phyloP scores from a whole-genome alignment of 2,888 invertebrate species.

The Heliconius charithonia region DNA sequence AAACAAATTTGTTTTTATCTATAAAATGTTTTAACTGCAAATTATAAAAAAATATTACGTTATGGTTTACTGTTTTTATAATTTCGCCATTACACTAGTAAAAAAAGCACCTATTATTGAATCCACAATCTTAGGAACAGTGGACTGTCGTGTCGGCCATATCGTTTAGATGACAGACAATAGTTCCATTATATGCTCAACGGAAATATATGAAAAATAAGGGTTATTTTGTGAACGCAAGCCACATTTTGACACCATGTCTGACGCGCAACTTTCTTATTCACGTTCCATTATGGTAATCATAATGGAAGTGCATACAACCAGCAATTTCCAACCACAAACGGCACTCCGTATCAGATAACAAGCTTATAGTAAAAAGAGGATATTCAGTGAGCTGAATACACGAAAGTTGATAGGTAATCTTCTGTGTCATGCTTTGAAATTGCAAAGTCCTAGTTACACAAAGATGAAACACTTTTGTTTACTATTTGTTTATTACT shows the following conservation, averaged over 20 bases:
- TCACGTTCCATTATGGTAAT: constrained; percentile 67
- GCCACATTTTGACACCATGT: constrained; percentile 62
- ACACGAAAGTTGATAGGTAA: constrained; percentile 61
- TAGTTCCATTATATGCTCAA: not conserved
- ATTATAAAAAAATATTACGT: not conserved
- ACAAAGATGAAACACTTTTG: not conserved
- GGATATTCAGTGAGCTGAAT: constrained; percentile 55
- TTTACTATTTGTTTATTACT: not conserved
- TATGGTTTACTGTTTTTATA: not conserved
- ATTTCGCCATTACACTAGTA: not conserved
- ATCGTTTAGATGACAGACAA: not conserved
- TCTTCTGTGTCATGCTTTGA: constrained; percentile 15
- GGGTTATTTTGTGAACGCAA: constrained; percentile 51
- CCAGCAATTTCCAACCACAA: constrained; percentile 70
- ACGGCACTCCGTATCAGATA: constrained; percentile 65
- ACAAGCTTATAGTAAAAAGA: constrained; percentile 61
- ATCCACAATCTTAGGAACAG: not conserved
- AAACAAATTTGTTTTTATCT: constrained; percentile 16
- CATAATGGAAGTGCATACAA: constrained; percentile 71
- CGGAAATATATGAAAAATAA: not conserved
- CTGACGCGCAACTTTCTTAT: constrained; percentile 71
- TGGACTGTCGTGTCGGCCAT: not conserved
- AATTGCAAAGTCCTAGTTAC: constrained; percentile 18
- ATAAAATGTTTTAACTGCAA: not conserved
- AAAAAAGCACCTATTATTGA: not conserved